These are phyloP conservation scores for Craniophora ligustri DNA, from an alignment of 2,888 invertebrate genomes.

Conservation along the genomic window DNA sequence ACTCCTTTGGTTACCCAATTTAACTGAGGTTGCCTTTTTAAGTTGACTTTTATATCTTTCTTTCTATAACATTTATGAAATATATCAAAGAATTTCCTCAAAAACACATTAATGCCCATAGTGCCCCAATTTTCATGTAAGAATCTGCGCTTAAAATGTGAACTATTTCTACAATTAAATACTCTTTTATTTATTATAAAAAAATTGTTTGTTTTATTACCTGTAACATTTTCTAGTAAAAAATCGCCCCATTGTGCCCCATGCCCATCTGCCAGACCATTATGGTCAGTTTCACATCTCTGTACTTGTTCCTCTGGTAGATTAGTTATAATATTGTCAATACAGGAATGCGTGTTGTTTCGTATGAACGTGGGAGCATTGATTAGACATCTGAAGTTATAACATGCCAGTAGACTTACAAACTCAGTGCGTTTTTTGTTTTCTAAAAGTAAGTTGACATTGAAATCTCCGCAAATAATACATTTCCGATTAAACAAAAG, in stretches of 20 bases:
- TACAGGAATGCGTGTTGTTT: constrained; percentile 1
- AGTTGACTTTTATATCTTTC: neutral
- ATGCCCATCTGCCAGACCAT: constrained; percentile 2
- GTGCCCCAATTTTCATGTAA: neutral
- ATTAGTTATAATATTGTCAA: constrained; percentile 3
- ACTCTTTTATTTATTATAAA: constrained; percentile 3
- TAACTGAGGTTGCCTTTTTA: neutral
- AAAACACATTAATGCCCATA: constrained; percentile 1
- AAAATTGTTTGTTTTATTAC: neutral
- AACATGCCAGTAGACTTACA: no score
- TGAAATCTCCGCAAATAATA: constrained; percentile 1
- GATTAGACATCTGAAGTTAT: no score
- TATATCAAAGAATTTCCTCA: neutral
- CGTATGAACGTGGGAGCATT: neutral
- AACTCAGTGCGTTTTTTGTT: no score
- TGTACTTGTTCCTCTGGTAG: neutral
- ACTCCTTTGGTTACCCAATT: constrained; percentile 5
- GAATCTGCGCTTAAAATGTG: neutral
- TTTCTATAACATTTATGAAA: constrained; percentile 1
- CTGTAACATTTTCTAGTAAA: neutral
- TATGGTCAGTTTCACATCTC: neutral
- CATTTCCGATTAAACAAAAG: neutral
- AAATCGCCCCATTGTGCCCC: constrained; percentile 2
- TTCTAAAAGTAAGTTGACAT: no score
- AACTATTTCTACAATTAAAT: no score